Evolutionary conservation across 2,888 invertebrate genomes (phyloP), one percentile per base, ranked within the genome.

Genomic region (Chrysomela aeneicollis): DNA sequence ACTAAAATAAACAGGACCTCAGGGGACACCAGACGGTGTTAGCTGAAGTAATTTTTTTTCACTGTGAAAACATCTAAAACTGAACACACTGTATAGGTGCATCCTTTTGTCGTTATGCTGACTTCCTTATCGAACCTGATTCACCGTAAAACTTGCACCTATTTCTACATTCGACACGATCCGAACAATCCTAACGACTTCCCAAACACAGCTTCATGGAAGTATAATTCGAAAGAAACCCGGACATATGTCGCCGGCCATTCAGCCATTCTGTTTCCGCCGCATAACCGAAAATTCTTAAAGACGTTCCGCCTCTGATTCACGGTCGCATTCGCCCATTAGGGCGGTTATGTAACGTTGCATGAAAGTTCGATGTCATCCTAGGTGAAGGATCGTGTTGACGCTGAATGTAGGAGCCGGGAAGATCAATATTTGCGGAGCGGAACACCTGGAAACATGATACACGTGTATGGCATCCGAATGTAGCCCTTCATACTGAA

Each of bases 361-460:
- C 59, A 63, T 66, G 66, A 66, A 68, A 63, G 59, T 66, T 51
- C 58, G 37, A 61, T 42, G 64, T 68, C 70, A 64, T 63, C 55
- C 57, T 51, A 32, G 54, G 37, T 59, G 37, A 49, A 64, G 64
- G 63, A 68, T 64, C 58, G 63, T 61, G 67, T 68, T 65, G 53
- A 59, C 63, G 57, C 49, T 64, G 47, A 67, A 70, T 68, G 69
- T 67, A 66, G 63, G 54, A 60, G 69, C 35, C 10, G 9, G 35
- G 35, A 68, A 67, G 68, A 73, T 73, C 73, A 73, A 73, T 73
- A 73, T 73, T 73, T 73, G 71, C 71, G 70, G 71, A 69, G 37
- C 61, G 21, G 64, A 63, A 64, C 73, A 71, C 73, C 73, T 71
- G 71, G 73, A 51, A 60, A 15, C 49, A 64, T 55, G 58, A 60